Conservation (phyloP, 2,797 vertebrate species). For the Antrozous pallidus region DNA sequence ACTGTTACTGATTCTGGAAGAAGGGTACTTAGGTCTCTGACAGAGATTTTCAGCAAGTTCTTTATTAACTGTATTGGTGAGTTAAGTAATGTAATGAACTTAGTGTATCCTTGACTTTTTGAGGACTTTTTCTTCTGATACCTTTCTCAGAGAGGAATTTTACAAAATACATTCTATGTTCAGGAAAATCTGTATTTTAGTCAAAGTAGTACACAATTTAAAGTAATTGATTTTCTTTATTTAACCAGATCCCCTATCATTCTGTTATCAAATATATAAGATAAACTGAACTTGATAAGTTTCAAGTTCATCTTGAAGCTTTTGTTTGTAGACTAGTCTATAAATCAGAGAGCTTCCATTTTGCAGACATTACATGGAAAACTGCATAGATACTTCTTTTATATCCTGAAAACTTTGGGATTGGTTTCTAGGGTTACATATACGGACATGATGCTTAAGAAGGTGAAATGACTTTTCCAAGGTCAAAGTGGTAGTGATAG, state of each 20-base stretch:
- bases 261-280: background rate
- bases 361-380: background rate
- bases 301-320: background rate
- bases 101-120: background rate
- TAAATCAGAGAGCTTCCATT: background rate
- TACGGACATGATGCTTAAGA: background rate
- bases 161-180: background rate
- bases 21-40: conserved; percentile 51
- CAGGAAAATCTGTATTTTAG: background rate
- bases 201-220: background rate
- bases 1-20: conserved; percentile 65
- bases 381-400: background rate
- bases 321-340: background rate
- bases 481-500: background rate
- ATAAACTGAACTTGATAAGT: background rate
- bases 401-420: background rate
- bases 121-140: background rate
- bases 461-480: background rate
- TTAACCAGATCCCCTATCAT: background rate
- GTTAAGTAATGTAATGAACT: conserved; percentile 37
- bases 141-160: background rate
- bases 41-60: conserved; percentile 47
- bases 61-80: conserved; percentile 22
- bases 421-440: background rate
- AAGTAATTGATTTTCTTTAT: background rate